Evolutionary conservation across 2,888 invertebrate species (phyloP).

Genomic region (Strigamia crassipes): DNA sequence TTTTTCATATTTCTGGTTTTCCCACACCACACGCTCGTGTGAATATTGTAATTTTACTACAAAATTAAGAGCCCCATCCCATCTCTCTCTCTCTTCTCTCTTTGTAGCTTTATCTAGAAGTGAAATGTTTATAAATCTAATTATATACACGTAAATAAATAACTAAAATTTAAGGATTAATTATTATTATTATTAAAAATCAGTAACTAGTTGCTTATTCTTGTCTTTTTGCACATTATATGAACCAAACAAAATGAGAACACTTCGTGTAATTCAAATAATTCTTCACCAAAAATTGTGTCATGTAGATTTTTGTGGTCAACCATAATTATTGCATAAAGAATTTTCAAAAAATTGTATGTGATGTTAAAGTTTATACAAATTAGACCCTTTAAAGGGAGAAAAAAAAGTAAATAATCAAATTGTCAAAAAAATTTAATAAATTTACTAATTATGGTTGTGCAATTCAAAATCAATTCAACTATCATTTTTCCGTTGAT

Average conservation of each 20-base stretch:
- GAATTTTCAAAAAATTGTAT: background rate
- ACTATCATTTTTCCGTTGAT: background rate
- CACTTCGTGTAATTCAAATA: background rate
- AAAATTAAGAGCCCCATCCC: background rate
- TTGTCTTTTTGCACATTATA: slow-evolving; percentile 10
- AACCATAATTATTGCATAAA: background rate
- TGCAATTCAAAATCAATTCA: background rate
- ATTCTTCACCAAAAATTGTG: background rate
- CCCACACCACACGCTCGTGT: slow-evolving; percentile 4
- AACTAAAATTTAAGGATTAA: background rate
- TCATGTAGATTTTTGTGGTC: background rate
- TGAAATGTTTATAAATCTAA: background rate
- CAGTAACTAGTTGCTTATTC: background rate
- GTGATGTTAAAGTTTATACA: background rate
- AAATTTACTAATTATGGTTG: background rate
- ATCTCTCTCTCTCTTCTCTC: background rate
- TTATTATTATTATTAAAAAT: background rate
- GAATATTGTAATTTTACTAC: background rate
- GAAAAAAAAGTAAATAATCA: too few relatives aligned
- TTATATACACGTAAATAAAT: slow-evolving; percentile 10
- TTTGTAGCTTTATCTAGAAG: slow-evolving; percentile 4
- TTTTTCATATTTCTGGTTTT: background rate
- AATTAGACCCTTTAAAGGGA: background rate
- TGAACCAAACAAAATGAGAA: slow-evolving; percentile 8
- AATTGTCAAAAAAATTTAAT: too few relatives aligned